A percentile compares a stretch with the other conserved stretches of the same genome.
phyloP scores from a whole-genome alignment of 2,113 vertebrate species.

The Apteryx mantelli region DNA sequence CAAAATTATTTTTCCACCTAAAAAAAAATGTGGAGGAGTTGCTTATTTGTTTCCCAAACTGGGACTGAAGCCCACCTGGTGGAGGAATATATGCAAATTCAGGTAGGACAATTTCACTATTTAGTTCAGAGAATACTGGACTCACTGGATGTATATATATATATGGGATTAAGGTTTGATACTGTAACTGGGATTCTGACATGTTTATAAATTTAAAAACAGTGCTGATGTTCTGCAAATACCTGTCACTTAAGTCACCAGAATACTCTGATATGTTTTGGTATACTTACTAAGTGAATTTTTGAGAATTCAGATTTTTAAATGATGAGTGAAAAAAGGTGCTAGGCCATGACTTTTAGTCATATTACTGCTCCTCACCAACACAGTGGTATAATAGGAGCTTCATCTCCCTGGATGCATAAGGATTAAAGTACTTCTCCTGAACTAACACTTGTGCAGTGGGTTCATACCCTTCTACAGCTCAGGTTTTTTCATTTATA shows the following conservation, averaged over 20 bases:
- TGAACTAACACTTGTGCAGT: rapidly evolving
- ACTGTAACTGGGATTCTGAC: not conserved
- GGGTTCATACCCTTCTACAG: not conserved
- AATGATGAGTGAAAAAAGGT: not conserved
- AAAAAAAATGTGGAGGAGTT: not conserved
- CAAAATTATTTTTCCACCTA: not conserved
- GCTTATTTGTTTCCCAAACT: not conserved
- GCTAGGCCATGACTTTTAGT: not conserved
- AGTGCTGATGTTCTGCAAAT: not conserved
- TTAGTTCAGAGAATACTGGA: not conserved
- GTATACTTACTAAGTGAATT: not conserved
- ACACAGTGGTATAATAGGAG: not conserved
- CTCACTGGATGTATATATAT: not conserved
- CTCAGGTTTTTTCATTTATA: not conserved
- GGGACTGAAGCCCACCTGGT: not conserved
- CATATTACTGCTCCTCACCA: not conserved
- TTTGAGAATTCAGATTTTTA: not conserved
- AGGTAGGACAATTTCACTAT: not conserved
- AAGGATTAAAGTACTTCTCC: not conserved
- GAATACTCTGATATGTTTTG: not conserved
- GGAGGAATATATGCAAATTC: not conserved
- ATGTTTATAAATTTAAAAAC: not conserved
- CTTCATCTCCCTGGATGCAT: not conserved
- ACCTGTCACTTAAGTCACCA: not conserved
- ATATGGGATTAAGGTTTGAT: not conserved